Base-by-base conservation (phyloP, 2,113 vertebrate species). In the Hypomesus transpacificus region DNA sequence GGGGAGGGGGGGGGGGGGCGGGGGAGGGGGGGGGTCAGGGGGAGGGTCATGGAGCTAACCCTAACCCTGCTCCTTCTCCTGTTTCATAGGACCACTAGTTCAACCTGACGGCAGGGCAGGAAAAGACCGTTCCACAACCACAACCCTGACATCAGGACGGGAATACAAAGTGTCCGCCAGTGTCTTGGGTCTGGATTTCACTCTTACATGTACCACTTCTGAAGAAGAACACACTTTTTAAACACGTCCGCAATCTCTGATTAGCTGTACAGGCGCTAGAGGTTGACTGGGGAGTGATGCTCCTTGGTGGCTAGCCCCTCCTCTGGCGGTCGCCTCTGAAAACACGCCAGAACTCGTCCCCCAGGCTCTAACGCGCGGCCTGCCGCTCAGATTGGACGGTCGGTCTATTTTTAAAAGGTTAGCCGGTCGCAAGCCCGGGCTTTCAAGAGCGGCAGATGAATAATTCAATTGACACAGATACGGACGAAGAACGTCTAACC, bases 391-490 rank as follows among this genome's bases (percentile, higher is more conserved):
- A 88, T 86, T 83, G 80, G 80, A 84, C 86, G 71, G 85, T 79
- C 82, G 66, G 82, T 75, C 73, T 85, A 74, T 83, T 87, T 89
- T 81, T 75, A 69, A 81, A 85, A 82, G 73, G 73, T 78, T 70
- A 72, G 66, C 56, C 74, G 60, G 84, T 75, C 71, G 66, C 73
- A 68, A 0, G 51, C 59, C 50, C 76, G 34, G 71, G 72, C 65
- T 79, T 77, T 81, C 82, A 68, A 82, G 76, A 74, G 78, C 13
- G 3, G 24, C 17, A 75, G 78, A 84, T 89, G 79, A 86, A 89
- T 83, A 84, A 89, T 85, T 80, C 76, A 87, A 82, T 74, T 28
- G 79, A 86, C 84, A 87, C 75, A 83, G 80, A 87, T 81, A 87
- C 74, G 68, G 80, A 59, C 52, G 73, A 75, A 69, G 61, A 79